Percentiles rank a stretch among this genome's conserved stretches.
phyloP scores from a whole-genome alignment of 2,797 vertebrate genomes.

The Peromyscus melanophrys region DNA sequence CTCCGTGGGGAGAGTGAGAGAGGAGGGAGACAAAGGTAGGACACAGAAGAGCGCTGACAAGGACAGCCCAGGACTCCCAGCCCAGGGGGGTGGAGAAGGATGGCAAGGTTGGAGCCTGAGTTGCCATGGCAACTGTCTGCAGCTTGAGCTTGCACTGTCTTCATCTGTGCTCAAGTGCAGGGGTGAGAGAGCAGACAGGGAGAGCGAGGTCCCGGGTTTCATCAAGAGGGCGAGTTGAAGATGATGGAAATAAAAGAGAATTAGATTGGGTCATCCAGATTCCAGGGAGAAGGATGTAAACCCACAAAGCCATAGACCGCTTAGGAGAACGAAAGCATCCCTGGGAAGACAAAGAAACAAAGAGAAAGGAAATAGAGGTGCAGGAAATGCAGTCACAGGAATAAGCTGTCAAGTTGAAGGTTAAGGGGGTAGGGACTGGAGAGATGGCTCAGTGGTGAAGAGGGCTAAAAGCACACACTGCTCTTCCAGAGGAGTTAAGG shows the following conservation, averaged over 20 bases:
- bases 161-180: background rate
- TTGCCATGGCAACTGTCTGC: constrained; percentile 17
- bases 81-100: background rate
- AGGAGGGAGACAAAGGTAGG: constrained; percentile 63
- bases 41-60: background rate
- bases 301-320: background rate
- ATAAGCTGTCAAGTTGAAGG: background rate
- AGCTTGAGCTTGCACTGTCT: background rate
- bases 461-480: background rate
- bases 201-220: background rate
- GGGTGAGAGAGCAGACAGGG: background rate
- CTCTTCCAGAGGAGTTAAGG: background rate
- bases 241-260: background rate
- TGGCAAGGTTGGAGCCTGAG: background rate
- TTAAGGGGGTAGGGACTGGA: background rate
- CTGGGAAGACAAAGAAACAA: background rate
- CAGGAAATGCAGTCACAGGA: background rate
- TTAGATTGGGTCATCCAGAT: background rate
- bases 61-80: background rate
- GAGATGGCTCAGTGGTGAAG: background rate
- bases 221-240: background rate
- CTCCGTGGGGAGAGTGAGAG: constrained; percentile 43
- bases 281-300: background rate
- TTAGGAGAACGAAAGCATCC: background rate
- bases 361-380: background rate